These are phyloP conservation scores for Melanargia galathea DNA, from an alignment of 2,888 invertebrate genomes.

Conservation along the genomic window DNA sequence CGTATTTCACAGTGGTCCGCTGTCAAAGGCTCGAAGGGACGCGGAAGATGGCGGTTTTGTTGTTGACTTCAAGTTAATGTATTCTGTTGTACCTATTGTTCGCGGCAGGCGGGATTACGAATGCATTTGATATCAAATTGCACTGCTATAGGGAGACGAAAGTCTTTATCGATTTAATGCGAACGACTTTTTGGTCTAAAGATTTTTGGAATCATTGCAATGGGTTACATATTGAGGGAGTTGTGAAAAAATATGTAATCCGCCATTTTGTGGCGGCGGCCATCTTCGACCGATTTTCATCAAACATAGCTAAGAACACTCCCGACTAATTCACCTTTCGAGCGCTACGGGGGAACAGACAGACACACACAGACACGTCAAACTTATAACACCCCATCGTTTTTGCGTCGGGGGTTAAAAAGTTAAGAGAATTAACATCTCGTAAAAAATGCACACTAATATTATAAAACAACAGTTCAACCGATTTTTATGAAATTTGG, in stretches of 20 bases:
- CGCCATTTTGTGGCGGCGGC: no score
- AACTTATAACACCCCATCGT: no score
- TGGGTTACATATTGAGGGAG: not conserved
- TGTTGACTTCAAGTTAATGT: slow-evolving; percentile 70
- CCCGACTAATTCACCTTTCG: no score
- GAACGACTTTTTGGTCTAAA: not conserved
- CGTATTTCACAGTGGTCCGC: slow-evolving; percentile 32
- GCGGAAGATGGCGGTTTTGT: slow-evolving; percentile 52
- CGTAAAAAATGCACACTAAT: no score
- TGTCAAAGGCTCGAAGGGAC: slow-evolving; percentile 48
- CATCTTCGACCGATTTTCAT: no score
- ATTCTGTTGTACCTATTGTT: slow-evolving; percentile 75
- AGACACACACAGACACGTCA: no score
- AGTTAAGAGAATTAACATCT: no score
- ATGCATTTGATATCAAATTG: slow-evolving; percentile 60
- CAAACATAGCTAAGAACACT: no score
- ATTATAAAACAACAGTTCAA: no score
- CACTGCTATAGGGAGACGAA: slow-evolving; percentile 47
- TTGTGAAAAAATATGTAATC: not conserved
- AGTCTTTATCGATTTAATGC: slow-evolving; percentile 24
- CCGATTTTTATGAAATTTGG: no score
- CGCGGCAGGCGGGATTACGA: slow-evolving; percentile 66
- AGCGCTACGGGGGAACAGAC: no score
- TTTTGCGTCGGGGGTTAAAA: no score
- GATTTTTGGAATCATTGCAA: not conserved